Base-by-base conservation (phyloP, 2,797 vertebrate species). In the Pangasius mekongensis region DNA sequence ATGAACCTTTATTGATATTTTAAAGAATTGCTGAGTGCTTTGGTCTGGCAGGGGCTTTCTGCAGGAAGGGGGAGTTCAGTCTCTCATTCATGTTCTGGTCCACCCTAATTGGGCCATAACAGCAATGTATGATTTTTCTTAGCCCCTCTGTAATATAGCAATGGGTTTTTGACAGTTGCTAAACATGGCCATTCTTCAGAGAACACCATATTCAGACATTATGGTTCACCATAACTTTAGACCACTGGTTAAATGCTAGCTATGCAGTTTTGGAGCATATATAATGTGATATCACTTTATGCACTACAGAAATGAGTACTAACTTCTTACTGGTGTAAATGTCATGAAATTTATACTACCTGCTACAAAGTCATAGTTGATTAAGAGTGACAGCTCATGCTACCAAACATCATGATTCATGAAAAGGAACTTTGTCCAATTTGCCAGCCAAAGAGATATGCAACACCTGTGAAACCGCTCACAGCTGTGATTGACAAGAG, bases 381-480 rank as follows among this genome's bases (percentile, higher is more conserved):
- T 71, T 66, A 85, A 83, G 87, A 90, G 64, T 20, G 89, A 90
- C 90, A 91, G 84, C 80, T 87, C 88, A 93, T 86, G 74, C 36
- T 83, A 84, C 58, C 77, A 84, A 84, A 89, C 69, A 84, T 89
- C 87, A 76, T 24, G 30, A 91, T 89, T 91, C 89, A 90, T 92
- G 86, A 90, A 84, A 81, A 82, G 85, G 66, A 76, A 87, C 87
- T 69, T 85, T 85, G 62, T 74, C 83, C 64, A 58, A 8, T 73
- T 87, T 82, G 58, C 80, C 67, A 89, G 82, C 69, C 77, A 86
- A 54, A 43, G 18, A 69, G 86, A 89, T 86, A 90, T 78, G 82
- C 84, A 85, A 92, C 91, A 91, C 90, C 89, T 90, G 87, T 85
- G 86, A 82, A 88, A 87, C 85, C 47, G 84, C 83, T 85, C 56